Conservation (phyloP, 2,888 invertebrate species). For the Apantesis nais region DNA sequence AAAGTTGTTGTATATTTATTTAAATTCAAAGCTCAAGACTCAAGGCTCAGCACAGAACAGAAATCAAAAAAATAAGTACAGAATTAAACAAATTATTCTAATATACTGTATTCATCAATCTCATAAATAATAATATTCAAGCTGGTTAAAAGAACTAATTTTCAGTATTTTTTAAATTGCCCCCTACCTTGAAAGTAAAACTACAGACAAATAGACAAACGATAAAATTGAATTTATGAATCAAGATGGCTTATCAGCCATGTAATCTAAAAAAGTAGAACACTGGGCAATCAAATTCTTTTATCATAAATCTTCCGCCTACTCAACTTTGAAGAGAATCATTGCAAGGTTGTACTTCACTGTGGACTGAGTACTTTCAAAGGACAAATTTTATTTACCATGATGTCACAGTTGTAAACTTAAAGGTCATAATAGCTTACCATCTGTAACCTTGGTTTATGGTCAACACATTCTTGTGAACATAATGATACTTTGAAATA, state of each 20-base stretch:
- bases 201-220: not conserved
- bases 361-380: conserved; percentile 1
- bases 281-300: conserved; percentile 8
- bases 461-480: conserved; percentile 9
- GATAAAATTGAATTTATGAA: conserved; percentile 1
- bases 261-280: conserved; percentile 11
- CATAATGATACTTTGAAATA: not conserved
- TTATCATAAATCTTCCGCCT: conserved; percentile 22
- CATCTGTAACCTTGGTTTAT: conserved; percentile 39
- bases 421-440: conserved; percentile 50
- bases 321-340: conserved; percentile 16
- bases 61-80: not conserved
- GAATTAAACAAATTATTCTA: not conserved
- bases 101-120: no score
- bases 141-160: not conserved
- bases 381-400: conserved; percentile 33
- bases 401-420: conserved; percentile 50
- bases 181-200: not conserved
- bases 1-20: no score
- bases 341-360: conserved; percentile 15
- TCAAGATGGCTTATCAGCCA: not conserved
- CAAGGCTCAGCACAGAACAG: no score
- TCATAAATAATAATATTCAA: not conserved
- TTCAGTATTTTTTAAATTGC: not conserved
- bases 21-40: no score